A percentile compares a stretch with the other conserved stretches of the same genome.
Evolutionary conservation across 1,140 invertebrate genomes (phyloP).

Genomic region (Penaeus japonicus): DNA sequence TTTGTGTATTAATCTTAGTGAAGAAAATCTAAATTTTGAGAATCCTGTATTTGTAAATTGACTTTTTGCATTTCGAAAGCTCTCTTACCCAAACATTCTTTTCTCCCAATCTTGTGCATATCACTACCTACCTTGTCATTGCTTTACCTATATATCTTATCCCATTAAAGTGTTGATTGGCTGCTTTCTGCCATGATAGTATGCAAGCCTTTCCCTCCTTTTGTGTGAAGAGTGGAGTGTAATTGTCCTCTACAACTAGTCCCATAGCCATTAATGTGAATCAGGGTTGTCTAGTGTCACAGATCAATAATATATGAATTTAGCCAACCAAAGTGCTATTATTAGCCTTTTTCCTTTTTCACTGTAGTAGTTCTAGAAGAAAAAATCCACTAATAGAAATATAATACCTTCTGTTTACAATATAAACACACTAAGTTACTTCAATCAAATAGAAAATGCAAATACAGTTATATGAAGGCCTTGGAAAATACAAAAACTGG

Average conservation of each 20-base stretch:
- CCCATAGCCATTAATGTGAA: constrained; percentile 31
- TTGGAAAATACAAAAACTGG: too few species aligned
- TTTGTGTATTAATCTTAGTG: too few species aligned
- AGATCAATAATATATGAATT: constrained; percentile 15
- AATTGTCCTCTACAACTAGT: constrained; percentile 34
- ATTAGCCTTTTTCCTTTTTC: background rate
- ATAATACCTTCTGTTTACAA: too few species aligned
- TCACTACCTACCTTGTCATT: background rate
- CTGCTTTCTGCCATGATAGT: constrained; percentile 7
- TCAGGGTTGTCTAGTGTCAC: constrained; percentile 30
- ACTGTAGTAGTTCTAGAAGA: background rate
- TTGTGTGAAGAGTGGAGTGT: constrained; percentile 28
- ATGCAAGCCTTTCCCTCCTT: constrained; percentile 10
- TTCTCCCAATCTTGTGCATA: background rate
- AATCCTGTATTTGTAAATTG: too few species aligned
- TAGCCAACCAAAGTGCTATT: too few species aligned
- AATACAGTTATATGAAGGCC: too few species aligned
- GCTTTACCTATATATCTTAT: background rate
- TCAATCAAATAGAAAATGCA: too few species aligned
- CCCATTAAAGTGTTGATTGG: background rate
- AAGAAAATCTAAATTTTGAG: too few species aligned
- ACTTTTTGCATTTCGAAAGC: background rate
- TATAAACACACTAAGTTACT: too few species aligned
- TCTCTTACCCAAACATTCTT: background rate
- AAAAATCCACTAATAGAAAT: background rate